phyloP scores from a whole-genome alignment of 1,140 invertebrate genomes.

The Leptoteleia sp. region DNA sequence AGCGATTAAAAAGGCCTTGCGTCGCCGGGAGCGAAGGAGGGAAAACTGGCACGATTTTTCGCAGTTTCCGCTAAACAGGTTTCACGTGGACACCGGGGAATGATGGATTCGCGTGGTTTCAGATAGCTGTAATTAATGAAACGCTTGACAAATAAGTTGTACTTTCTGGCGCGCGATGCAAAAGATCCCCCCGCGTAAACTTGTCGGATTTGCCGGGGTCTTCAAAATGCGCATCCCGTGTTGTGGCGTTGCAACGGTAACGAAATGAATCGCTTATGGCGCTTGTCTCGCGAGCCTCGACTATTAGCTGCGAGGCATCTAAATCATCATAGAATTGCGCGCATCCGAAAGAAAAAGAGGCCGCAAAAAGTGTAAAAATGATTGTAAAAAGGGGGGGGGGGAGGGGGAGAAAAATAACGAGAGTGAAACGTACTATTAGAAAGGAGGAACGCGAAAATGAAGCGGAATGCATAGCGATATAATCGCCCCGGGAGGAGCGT shows the following conservation, averaged over 20 bases:
- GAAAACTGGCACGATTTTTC: too few species aligned
- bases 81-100: too few species aligned
- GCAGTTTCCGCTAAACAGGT: too few species aligned
- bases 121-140: too few species aligned
- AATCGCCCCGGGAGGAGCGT: conserved; percentile 58
- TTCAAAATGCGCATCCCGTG: conserved; percentile 29
- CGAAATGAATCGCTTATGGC: conserved; percentile 42
- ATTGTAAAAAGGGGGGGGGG: conserved; percentile 39
- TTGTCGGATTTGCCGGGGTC: conserved; percentile 21
- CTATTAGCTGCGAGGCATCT: conserved; percentile 56
- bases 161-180: conserved; percentile 16
- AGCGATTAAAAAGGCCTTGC: too few species aligned
- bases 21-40: too few species aligned
- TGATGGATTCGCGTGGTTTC: too few species aligned
- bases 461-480: conserved; percentile 62
- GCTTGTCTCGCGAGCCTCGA: conserved; percentile 28
- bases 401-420: conserved; percentile 43
- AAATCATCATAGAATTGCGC: conserved; percentile 58
- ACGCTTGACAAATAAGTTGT: conserved; percentile 32
- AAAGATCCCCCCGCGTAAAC: conserved; percentile 10
- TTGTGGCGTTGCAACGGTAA: conserved; percentile 3
- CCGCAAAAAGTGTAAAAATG: conserved; percentile 41
- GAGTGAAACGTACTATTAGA: conserved; percentile 61
- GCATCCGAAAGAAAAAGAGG: conserved; percentile 46
- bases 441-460: conserved; percentile 57